A percentile compares a stretch with the other conserved stretches of the same genome.
Evolutionary conservation across 2,113 vertebrate genomes (phyloP).

Genomic region (Salvelinus namaycush): DNA sequence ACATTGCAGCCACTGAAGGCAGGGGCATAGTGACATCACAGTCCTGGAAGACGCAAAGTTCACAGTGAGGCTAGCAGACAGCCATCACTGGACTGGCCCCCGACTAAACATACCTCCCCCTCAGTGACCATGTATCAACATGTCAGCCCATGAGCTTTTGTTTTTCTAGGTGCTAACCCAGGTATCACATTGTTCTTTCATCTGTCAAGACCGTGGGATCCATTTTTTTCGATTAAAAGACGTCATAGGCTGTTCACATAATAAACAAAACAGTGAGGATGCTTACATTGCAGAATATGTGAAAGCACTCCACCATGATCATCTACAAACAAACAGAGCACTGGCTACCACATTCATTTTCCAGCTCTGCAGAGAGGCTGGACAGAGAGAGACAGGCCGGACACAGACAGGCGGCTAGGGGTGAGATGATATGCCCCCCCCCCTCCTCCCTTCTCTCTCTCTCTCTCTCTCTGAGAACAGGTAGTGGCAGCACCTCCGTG

Average conservation of each 20-base stretch:
- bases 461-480: conserved; percentile 11
- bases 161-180: neutral
- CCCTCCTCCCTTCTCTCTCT: neutral
- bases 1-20: conserved; percentile 32
- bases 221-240: neutral
- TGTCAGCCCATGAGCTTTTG: neutral
- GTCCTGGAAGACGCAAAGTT: conserved; percentile 39
- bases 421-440: neutral
- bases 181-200: conserved; percentile 6
- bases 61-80: conserved; percentile 44
- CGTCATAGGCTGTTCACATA: conserved; percentile 36
- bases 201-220: neutral
- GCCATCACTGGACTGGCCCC: neutral
- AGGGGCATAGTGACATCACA: conserved; percentile 47
- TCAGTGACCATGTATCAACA: neutral
- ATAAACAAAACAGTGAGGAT: conserved; percentile 30
- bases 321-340: conserved; percentile 34
- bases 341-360: conserved; percentile 34
- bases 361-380: conserved; percentile 20
- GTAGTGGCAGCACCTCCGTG: conserved; percentile 22
- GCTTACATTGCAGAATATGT: conserved; percentile 18
- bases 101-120: neutral
- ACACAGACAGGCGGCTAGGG: neutral
- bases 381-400: neutral
- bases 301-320: conserved; percentile 23